Percentiles rank a stretch among this genome's conserved stretches.
These are phyloP conservation scores for Pyrgus malvae DNA, from an alignment of 2,888 invertebrate species.

Conservation along the genomic window DNA sequence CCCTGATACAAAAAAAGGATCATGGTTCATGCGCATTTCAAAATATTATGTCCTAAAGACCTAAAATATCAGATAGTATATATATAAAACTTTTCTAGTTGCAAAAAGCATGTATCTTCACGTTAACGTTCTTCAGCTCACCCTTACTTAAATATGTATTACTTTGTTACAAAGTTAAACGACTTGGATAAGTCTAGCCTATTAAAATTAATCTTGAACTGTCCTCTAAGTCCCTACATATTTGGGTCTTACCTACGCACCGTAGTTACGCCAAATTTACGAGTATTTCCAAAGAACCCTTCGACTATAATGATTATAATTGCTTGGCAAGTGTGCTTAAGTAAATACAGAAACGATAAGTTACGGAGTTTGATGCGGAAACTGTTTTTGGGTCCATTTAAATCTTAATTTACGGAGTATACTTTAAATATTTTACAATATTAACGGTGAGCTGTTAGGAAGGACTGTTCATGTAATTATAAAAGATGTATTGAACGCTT, in stretches of 20 bases:
- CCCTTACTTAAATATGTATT: neutral
- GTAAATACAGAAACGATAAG: constrained; percentile 3
- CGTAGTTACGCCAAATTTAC: constrained; percentile 14
- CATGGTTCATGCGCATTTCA: too few species aligned
- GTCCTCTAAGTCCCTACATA: constrained; percentile 14
- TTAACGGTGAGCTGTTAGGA: too few species aligned
- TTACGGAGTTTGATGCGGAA: neutral
- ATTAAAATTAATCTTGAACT: constrained; percentile 17
- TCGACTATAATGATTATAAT: constrained; percentile 11
- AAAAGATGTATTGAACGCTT: too few species aligned
- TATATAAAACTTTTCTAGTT: too few species aligned
- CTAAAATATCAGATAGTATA: too few species aligned
- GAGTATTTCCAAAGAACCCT: constrained; percentile 17
- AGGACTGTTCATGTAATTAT: too few species aligned
- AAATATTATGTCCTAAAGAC: too few species aligned
- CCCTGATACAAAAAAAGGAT: too few species aligned
- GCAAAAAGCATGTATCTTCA: too few species aligned
- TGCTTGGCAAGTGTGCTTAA: constrained; percentile 10
- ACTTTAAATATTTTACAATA: too few species aligned
- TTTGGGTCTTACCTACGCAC: constrained; percentile 11
- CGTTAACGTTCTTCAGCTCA: too few species aligned
- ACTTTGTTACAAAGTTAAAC: neutral
- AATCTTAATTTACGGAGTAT: neutral
- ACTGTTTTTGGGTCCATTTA: neutral
- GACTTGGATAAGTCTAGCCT: neutral